Conservation (phyloP, 2,888 invertebrate genomes). For the Cephonodes hylas region DNA sequence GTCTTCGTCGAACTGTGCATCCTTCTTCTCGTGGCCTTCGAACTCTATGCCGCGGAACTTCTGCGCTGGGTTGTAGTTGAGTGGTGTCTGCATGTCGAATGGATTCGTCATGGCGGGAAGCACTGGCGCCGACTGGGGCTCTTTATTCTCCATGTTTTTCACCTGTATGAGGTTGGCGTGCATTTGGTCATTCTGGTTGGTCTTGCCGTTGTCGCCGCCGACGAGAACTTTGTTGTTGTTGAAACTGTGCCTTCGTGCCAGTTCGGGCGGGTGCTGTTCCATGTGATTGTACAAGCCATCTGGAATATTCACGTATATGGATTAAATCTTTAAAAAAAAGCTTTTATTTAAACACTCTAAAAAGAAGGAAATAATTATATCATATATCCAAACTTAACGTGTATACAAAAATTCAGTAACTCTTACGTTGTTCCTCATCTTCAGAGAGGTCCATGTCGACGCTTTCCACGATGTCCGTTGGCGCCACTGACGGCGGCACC, state of each 20-base stretch:
- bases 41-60: conserved; percentile 18
- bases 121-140: conserved; percentile 44
- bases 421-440: conserved; percentile 83
- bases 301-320: conserved; percentile 27
- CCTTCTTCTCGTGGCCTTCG: conserved; percentile 11
- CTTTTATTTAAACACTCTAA: too few species aligned
- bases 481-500: conserved; percentile 73
- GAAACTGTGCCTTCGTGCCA: conserved; percentile 74
- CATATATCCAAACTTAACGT: too few species aligned
- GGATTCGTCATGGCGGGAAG: conserved; percentile 55
- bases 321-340: neutral
- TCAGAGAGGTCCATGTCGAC: conserved; percentile 94
- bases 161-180: conserved; percentile 47
- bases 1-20: neutral
- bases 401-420: neutral
- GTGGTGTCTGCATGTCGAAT: conserved; percentile 62
- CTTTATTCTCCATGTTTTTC: conserved; percentile 42
- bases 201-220: conserved; percentile 61
- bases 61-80: conserved; percentile 37
- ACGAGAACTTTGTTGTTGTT: conserved; percentile 75
- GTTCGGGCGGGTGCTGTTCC: conserved; percentile 57
- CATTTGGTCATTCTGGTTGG: conserved; percentile 43
- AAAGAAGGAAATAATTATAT: too few species aligned
- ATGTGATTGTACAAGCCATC: conserved; percentile 65
- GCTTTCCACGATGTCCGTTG: conserved; percentile 87